Percentiles rank a stretch among this genome's conserved stretches.
These are phyloP conservation scores for Rhabdomys dilectus DNA, from an alignment of 2,113 vertebrate genomes.

Conservation along the genomic window DNA sequence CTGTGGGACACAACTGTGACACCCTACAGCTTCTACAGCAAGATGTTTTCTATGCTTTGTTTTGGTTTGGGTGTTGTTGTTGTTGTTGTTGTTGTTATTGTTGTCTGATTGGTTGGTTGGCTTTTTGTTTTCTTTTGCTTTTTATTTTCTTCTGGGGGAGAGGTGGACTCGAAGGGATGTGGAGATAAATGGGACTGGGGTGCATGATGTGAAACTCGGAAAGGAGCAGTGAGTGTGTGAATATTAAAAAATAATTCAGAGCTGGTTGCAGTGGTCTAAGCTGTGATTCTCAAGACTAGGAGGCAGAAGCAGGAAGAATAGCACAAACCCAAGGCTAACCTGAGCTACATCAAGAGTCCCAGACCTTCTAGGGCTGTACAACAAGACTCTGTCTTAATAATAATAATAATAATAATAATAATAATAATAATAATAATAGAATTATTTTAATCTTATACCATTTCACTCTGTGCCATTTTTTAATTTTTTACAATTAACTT, in stretches of 20 bases:
- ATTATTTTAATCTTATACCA: background rate
- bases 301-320: background rate
- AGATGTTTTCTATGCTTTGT: background rate
- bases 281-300: background rate
- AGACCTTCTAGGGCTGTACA: background rate
- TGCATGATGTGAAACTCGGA: background rate
- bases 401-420: background rate
- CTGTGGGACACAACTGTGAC: background rate
- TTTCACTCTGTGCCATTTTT: conserved; percentile 13
- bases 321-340: background rate
- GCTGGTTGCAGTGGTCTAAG: background rate
- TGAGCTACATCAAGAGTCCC: background rate
- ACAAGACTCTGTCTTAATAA: background rate
- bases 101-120: background rate
- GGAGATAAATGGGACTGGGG: background rate
- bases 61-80: too few species aligned
- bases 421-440: background rate
- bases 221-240: background rate
- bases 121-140: background rate
- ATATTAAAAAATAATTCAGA: background rate
- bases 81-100: too few species aligned
- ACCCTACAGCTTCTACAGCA: background rate
- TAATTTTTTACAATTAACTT: conserved; percentile 35
- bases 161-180: background rate
- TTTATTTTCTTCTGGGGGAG: background rate